phyloP scores from a whole-genome alignment of 2,888 invertebrate species.

The Adineta ricciae region DNA sequence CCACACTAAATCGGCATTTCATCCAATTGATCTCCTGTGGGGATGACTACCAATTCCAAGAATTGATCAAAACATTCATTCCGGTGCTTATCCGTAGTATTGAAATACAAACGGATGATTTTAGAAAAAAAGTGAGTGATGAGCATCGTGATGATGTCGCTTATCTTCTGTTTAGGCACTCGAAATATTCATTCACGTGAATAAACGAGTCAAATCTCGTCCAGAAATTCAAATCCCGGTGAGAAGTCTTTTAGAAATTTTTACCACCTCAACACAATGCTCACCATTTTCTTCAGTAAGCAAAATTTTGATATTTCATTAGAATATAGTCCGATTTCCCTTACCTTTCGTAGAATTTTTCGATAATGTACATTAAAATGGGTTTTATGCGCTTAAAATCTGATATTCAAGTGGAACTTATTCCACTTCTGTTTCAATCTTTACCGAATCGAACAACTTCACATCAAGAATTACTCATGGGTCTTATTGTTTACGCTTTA shows the following conservation, averaged over 20 bases:
- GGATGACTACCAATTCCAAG: constrained; percentile 13
- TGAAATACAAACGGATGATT: constrained; percentile 13
- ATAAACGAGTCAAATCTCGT: constrained; percentile 74
- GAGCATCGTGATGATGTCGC: not conserved
- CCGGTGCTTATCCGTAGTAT: not conserved
- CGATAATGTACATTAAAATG: constrained; percentile 81
- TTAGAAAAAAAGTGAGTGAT: not conserved
- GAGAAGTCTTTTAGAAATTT: constrained; percentile 68
- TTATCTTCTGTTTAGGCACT: constrained; percentile 63
- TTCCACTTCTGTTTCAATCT: not conserved
- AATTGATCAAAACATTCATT: not conserved
- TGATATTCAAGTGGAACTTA: not conserved
- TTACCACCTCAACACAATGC: constrained; percentile 60
- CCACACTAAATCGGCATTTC: not conserved
- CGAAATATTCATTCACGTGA: constrained; percentile 80
- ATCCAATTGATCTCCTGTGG: not conserved
- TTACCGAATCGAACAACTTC: not conserved
- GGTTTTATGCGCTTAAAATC: constrained; percentile 70
- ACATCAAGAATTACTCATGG: constrained; percentile 49
- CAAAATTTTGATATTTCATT: not conserved
- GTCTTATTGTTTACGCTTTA: constrained; percentile 68
- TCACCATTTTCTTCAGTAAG: constrained; percentile 13
- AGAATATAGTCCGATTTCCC: not conserved
- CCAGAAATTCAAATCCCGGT: constrained; percentile 74
- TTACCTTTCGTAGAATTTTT: constrained; percentile 66